A percentile compares a stretch with the other conserved stretches of the same genome.
phyloP scores from a whole-genome alignment of 1,140 invertebrate species.

The Drosophila seguyi region DNA sequence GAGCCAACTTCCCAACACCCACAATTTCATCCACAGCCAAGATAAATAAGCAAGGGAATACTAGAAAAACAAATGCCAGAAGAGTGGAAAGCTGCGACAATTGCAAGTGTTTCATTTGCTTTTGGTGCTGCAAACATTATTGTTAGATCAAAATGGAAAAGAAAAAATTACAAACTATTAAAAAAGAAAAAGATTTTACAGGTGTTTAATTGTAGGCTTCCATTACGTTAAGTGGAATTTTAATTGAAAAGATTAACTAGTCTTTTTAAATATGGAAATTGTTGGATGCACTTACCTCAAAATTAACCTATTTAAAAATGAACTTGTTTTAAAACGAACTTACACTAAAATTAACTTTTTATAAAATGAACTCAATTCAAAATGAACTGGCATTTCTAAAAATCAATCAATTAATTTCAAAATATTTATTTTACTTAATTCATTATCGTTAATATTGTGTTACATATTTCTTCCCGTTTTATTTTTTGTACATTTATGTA shows the following conservation, averaged over 20 bases:
- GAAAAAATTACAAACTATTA: constrained; percentile 30
- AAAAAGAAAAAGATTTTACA: too few relatives aligned
- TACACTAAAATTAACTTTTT: too few relatives aligned
- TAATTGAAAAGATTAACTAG: neutral
- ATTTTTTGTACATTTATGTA: neutral
- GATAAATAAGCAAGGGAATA: constrained; percentile 32
- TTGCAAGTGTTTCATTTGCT: constrained; percentile 71
- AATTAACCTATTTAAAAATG: neutral
- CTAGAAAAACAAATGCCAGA: constrained; percentile 21
- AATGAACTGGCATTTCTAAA: neutral
- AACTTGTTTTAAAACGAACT: neutral
- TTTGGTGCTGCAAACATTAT: constrained; percentile 35
- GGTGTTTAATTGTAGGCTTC: too few relatives aligned
- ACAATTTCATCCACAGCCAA: constrained; percentile 3
- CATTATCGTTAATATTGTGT: neutral
- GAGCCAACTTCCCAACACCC: constrained; percentile 7
- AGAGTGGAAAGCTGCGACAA: constrained; percentile 39
- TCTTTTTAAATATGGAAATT: neutral
- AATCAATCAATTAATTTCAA: neutral
- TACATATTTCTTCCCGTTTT: neutral
- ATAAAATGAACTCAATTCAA: neutral
- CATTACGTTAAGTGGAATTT: neutral
- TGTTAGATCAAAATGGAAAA: constrained; percentile 9
- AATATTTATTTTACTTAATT: neutral
- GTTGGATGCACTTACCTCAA: neutral